These are phyloP conservation scores for Kryphioiulus occultus DNA, from an alignment of 2,888 invertebrate genomes.

Conservation along the genomic window DNA sequence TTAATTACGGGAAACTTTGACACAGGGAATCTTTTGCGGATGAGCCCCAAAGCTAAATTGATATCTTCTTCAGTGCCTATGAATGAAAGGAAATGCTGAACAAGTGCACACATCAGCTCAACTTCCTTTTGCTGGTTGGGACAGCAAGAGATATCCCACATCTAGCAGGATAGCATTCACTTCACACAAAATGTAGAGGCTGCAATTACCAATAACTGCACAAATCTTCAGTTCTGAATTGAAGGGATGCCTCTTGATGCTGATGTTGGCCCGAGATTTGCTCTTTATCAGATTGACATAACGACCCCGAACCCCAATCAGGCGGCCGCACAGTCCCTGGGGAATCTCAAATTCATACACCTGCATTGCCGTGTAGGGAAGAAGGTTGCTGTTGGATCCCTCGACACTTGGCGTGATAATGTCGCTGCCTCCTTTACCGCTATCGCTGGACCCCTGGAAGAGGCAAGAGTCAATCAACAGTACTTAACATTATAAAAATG, in stretches of 20 bases:
- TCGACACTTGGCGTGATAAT: conserved; percentile 56
- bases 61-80: conserved; percentile 78
- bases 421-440: conserved; percentile 81
- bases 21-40: conserved; percentile 83
- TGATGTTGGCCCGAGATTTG: conserved; percentile 79
- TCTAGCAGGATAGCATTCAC: too few species aligned
- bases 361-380: neutral
- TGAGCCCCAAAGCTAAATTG: conserved; percentile 81
- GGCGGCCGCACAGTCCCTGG: conserved; percentile 75
- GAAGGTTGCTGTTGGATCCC: neutral
- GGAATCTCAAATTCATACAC: conserved; percentile 63
- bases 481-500: too few species aligned
- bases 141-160: too few species aligned
- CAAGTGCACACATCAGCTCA: neutral
- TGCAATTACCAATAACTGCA: conserved; percentile 75
- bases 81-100: conserved; percentile 55
- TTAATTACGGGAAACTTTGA: conserved; percentile 82
- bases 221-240: conserved; percentile 81
- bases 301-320: conserved; percentile 84
- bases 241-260: conserved; percentile 79
- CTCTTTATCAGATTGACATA: conserved; percentile 80
- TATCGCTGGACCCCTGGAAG: conserved; percentile 78
- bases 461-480: neutral
- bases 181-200: too few species aligned
- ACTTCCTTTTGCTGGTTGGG: too few species aligned